Evolutionary conservation across 2,888 invertebrate genomes (phyloP).

Genomic region (Scaptomyza cyrtandrae): DNA sequence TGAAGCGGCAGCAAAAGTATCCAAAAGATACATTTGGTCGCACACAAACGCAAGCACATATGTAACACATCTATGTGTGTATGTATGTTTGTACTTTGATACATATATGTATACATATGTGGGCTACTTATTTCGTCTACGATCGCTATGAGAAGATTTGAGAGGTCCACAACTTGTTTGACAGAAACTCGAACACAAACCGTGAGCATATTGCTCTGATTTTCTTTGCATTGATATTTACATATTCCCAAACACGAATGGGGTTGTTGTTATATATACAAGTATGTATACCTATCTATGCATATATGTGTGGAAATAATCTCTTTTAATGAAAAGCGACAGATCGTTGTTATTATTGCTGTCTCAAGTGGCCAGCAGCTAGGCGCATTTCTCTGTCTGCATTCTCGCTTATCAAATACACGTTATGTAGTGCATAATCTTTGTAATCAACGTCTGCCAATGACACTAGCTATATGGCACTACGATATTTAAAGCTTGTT

Average conservation of each 20-base stretch:
- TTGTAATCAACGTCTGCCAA: constrained; percentile 30
- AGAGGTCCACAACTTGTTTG: constrained; percentile 69
- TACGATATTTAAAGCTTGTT: background rate
- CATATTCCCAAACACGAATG: constrained; percentile 16
- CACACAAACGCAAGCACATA: constrained; percentile 52
- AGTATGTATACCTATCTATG: background rate
- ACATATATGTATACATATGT: constrained; percentile 38
- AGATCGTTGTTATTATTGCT: constrained; percentile 60
- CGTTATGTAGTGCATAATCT: constrained; percentile 39
- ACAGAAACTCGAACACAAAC: constrained; percentile 52
- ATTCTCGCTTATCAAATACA: constrained; percentile 29
- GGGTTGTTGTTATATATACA: constrained; percentile 9
- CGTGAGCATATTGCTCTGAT: constrained; percentile 47
- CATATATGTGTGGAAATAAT: constrained; percentile 3
- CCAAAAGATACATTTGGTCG: constrained; percentile 74
- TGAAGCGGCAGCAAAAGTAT: constrained; percentile 67
- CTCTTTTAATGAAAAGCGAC: constrained; percentile 59
- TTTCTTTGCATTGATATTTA: constrained; percentile 51
- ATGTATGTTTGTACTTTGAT: background rate
- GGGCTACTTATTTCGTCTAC: constrained; percentile 59
- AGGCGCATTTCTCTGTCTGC: constrained; percentile 7
- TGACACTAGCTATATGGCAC: constrained; percentile 35
- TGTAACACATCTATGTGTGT: background rate
- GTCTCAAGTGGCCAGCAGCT: constrained; percentile 62
- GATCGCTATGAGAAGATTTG: constrained; percentile 58